A percentile compares a stretch with the other conserved stretches of the same genome.
phyloP scores from a whole-genome alignment of 2,888 invertebrate species.

The Lumbricus terrestris region DNA sequence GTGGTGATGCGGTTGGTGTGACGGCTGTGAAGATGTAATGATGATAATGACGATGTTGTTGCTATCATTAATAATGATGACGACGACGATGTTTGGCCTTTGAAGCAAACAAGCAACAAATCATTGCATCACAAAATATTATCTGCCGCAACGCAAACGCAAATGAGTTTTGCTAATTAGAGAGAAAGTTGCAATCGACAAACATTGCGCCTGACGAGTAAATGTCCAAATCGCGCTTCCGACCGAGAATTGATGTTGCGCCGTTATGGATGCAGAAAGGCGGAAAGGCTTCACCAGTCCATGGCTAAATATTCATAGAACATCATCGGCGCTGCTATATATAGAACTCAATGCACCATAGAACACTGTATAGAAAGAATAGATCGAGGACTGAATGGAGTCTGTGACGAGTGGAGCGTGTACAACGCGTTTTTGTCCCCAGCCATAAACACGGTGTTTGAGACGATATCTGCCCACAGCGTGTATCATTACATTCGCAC shows the following conservation, averaged over 20 bases:
- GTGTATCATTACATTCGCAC: neutral
- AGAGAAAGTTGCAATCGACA: neutral
- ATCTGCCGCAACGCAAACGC: neutral
- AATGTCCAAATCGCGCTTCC: neutral
- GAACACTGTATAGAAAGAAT: neutral
- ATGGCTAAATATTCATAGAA: neutral
- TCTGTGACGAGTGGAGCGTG: neutral
- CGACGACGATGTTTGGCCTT: neutral
- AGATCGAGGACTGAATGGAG: neutral
- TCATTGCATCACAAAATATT: neutral
- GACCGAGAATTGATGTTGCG: neutral
- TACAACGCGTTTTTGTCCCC: neutral
- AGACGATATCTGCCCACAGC: neutral
- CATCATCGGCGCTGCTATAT: neutral
- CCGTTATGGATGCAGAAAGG: neutral
- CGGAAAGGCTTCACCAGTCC: neutral
- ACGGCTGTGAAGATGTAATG: too few species aligned
- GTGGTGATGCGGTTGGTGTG: too few species aligned
- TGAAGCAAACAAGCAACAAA: neutral
- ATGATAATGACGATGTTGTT: too few species aligned
- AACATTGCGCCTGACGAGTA: neutral
- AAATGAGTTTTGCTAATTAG: neutral
- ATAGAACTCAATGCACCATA: neutral
- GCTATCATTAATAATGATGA: neutral
- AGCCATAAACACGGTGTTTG: neutral